Evolutionary conservation across 2,888 invertebrate species (phyloP).

Genomic region (Ethmia dodecea): DNA sequence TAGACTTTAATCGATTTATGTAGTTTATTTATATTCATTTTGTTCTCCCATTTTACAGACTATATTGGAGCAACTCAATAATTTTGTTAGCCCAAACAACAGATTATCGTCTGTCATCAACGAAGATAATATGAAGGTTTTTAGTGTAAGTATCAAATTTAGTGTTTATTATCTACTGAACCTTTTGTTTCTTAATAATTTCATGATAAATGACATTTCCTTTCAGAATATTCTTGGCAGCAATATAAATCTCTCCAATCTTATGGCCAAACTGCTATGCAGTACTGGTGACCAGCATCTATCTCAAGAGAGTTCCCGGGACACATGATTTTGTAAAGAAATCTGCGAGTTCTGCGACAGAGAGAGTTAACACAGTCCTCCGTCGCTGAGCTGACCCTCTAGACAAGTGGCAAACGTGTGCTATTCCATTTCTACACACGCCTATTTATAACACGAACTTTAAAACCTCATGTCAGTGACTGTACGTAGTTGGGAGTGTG

Average conservation of each 20-base stretch:
- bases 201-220: neutral
- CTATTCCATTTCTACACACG: too few species aligned
- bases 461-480: too few species aligned
- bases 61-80: constrained; percentile 2
- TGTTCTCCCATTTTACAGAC: too few species aligned
- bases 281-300: neutral
- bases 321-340: too few species aligned
- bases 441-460: too few species aligned
- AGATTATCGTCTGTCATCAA: neutral
- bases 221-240: constrained; percentile 4
- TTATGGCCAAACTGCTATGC: constrained; percentile 8
- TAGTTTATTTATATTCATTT: too few species aligned
- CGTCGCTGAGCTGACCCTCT: too few species aligned
- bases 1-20: too few species aligned
- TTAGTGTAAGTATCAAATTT: neutral
- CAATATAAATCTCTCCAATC: constrained; percentile 1
- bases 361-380: too few species aligned
- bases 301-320: constrained; percentile 2
- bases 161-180: neutral
- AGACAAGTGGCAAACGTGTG: too few species aligned
- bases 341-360: too few species aligned
- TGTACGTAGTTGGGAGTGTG: too few species aligned
- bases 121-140: constrained; percentile 2
- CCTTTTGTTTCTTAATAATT: neutral
- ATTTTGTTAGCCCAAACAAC: constrained; percentile 1